A percentile compares a stretch with the other conserved stretches of the same genome.
Conservation (phyloP, 2,113 vertebrate genomes). For the Otus sunia region DNA sequence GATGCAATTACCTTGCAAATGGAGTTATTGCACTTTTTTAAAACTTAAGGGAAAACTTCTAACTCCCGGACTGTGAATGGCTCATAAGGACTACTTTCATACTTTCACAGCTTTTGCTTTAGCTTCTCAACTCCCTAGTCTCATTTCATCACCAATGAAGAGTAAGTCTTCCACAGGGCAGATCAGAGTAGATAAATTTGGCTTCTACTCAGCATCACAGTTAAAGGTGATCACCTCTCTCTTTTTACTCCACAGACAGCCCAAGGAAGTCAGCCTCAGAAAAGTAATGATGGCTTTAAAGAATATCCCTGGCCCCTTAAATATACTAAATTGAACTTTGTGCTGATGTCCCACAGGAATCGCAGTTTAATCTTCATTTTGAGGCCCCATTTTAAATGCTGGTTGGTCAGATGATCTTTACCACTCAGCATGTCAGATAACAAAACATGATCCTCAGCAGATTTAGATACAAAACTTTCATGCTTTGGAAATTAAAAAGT, state of each 20-base stretch:
- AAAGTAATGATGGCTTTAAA: background rate
- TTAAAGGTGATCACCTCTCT: background rate
- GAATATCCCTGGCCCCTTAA: background rate
- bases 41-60: background rate
- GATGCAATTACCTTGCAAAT: background rate
- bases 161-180: background rate
- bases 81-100: background rate
- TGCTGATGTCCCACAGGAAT: background rate
- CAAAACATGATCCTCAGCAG: background rate
- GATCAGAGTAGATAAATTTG: background rate
- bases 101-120: background rate
- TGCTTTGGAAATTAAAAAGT: conserved; percentile 16
- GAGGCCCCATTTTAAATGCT: background rate
- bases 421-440: background rate
- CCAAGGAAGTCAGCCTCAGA: background rate
- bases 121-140: background rate
- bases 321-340: background rate
- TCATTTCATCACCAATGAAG: background rate
- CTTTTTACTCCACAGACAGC: background rate
- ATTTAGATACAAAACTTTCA: background rate
- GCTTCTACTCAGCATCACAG: background rate
- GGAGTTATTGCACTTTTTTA: background rate
- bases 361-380: background rate
- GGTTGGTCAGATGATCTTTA: background rate
- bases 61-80: background rate